Base-by-base conservation (phyloP, 1,140 invertebrate genomes). In the Campodea augens region DNA sequence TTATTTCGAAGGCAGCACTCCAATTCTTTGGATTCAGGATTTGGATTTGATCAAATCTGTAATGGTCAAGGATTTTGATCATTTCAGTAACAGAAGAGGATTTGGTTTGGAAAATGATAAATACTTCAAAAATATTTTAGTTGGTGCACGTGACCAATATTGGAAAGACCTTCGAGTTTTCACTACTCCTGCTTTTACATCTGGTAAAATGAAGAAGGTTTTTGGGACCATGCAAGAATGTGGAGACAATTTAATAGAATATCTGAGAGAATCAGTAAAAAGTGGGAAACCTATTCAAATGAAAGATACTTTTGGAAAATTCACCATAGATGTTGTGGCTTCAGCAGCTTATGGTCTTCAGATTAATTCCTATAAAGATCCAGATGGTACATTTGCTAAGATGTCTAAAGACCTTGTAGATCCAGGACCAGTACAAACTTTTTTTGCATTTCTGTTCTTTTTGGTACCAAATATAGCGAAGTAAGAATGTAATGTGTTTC, bases 1-100 rank as follows among this genome's bases (percentile, higher is more conserved):
- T n/a, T n/a, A n/a, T n/a, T n/a, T n/a, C n/a, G n/a, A n/a, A n/a
- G n/a, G n/a, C n/a, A n/a, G n/a, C n/a, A n/a, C n/a, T n/a, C n/a
- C n/a, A n/a, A n/a, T n/a, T 13, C 20, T 46, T 0, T 45, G 27
- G 36, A 12, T 47, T 19, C 23, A 15, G 12, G 52, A 53, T 36
- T 13, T 48, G n/a, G 43, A 53, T 2, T n/a, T 53, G 1, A 32
- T 51, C 4, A 49, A 50, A 42, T 18, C 32, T 24, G 45, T 53
- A 23, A 18, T 25, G 1, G 47, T 53, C 1, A 51, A 51, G 40
- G 52, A 53, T 25, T 53, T 53, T 48, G 44, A 53, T 22, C 38
- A 49, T 36, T 53, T 53, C 43, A 29, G 42, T 1, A 41, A 52
- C 20, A 24, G 48, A 37, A 13, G n/a, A 5, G 25, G 46, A 10